Percentiles rank a stretch among this genome's conserved stretches.
Evolutionary conservation across 2,113 vertebrate genomes (phyloP).

Genomic region (Sylvia atricapilla): DNA sequence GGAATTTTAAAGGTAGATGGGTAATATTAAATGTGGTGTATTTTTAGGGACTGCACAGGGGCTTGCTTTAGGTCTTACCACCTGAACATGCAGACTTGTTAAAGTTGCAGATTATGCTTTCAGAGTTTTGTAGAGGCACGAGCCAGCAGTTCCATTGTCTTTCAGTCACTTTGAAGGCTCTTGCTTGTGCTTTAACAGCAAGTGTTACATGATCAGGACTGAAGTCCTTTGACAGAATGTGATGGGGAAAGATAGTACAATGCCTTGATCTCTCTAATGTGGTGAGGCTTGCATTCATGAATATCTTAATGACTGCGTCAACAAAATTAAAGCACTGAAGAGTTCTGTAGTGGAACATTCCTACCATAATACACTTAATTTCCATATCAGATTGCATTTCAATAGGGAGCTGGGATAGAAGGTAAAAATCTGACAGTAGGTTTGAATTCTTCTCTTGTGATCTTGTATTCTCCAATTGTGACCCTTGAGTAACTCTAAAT

Average conservation of each 20-base stretch:
- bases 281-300: conserved; percentile 34
- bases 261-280: conserved; percentile 40
- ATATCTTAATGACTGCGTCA: conserved; percentile 58
- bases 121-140: neutral
- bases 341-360: conserved; percentile 43
- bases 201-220: neutral
- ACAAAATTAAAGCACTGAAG: conserved; percentile 58
- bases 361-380: conserved; percentile 39
- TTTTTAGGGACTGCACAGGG: neutral
- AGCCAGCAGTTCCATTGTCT: neutral
- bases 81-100: neutral
- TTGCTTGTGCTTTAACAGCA: neutral
- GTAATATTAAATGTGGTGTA: neutral
- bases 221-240: neutral
- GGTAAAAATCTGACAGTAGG: conserved; percentile 44
- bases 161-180: neutral
- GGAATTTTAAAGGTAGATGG: conserved; percentile 46
- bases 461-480: neutral
- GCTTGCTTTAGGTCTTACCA: neutral
- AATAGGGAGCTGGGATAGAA: conserved; percentile 35
- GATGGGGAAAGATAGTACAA: conserved; percentile 17
- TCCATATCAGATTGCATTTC: conserved; percentile 51
- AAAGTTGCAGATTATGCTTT: neutral
- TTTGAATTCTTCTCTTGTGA: neutral
- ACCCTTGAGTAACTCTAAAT: neutral